A percentile compares a stretch with the other conserved stretches of the same genome.
phyloP scores from a whole-genome alignment of 1,140 invertebrate genomes.

The Periplaneta americana region DNA sequence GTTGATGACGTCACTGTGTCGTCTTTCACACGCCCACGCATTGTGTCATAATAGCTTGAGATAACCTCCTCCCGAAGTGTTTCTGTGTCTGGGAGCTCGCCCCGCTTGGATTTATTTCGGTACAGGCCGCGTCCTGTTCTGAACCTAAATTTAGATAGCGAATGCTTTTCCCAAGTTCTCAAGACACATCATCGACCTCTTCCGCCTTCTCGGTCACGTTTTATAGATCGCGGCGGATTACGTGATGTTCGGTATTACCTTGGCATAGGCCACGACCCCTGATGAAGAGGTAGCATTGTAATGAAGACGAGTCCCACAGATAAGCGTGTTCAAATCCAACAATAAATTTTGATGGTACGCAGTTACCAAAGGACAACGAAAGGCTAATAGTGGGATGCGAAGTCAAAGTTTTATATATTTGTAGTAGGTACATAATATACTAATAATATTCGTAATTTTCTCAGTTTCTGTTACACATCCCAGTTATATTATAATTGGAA shows the following conservation, averaged over 20 bases:
- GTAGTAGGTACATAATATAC: no score
- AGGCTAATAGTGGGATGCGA: no score
- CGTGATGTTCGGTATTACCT: no score
- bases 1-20: background rate
- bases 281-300: no score
- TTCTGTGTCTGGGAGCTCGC: background rate
- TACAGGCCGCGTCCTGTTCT: background rate
- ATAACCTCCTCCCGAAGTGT: background rate
- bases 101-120: background rate
- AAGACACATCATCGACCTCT: background rate
- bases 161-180: background rate
- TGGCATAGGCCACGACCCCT: background rate
- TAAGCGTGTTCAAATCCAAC: no score
- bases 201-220: background rate
- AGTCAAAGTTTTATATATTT: no score
- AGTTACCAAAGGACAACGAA: no score
- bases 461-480: no score
- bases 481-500: no score
- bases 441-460: no score
- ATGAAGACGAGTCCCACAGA: no score
- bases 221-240: background rate
- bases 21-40: background rate
- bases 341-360: no score
- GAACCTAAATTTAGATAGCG: background rate
- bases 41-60: background rate